A percentile compares a stretch with the other conserved stretches of the same genome.
phyloP scores from a whole-genome alignment of 2,797 vertebrate genomes.

The Margarornis squamiger region DNA sequence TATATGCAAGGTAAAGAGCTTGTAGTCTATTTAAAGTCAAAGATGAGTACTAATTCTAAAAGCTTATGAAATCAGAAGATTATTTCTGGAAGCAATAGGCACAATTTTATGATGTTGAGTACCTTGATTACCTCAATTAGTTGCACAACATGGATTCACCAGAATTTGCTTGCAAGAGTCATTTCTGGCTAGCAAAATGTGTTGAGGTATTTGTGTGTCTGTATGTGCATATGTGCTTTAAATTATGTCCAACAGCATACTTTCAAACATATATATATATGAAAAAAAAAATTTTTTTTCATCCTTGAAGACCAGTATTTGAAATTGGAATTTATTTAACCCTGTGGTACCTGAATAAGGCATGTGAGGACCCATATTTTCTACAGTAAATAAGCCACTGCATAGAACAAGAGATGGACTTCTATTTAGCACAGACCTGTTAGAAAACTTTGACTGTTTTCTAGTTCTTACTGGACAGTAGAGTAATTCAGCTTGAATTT shows the following conservation, averaged over 20 bases:
- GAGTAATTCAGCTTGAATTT: neutral
- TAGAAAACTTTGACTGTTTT: neutral
- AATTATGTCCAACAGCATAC: neutral
- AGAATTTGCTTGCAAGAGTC: neutral
- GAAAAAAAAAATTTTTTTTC: neutral
- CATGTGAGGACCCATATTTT: neutral
- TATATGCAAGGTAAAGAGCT: slow-evolving; percentile 44
- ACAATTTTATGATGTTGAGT: slow-evolving; percentile 21
- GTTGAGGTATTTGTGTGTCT: neutral
- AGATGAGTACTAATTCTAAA: slow-evolving; percentile 59
- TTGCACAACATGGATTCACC: slow-evolving; percentile 3
- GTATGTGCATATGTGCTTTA: neutral
- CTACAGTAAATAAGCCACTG: neutral
- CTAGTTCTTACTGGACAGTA: neutral
- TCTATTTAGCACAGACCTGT: neutral
- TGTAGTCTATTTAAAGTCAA: slow-evolving; percentile 61
- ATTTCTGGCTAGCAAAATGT: neutral
- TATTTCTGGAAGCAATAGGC: slow-evolving; percentile 37
- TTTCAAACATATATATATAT: neutral
- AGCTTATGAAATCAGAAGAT: slow-evolving; percentile 67
- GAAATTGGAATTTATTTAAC: neutral
- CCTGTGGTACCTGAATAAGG: neutral
- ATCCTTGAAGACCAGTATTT: neutral
- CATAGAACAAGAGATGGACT: neutral
- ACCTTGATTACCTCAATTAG: slow-evolving; percentile 57